These are phyloP conservation scores for Molossus molossus DNA, from an alignment of 2,797 vertebrate species.

Conservation along the genomic window DNA sequence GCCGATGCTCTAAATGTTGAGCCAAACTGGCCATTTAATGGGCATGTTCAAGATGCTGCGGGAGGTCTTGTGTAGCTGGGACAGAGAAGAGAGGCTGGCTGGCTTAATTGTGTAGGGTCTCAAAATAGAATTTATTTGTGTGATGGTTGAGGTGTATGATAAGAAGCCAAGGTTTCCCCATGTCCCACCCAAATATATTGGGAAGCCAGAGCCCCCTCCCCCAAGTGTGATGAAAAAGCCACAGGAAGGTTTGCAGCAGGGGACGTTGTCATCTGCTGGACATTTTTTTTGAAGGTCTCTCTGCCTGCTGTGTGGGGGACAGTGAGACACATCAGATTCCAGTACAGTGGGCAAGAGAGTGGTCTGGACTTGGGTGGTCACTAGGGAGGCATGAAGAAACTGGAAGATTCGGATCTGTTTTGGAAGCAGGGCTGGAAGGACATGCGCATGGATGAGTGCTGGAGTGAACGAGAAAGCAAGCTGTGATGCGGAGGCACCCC, in stretches of 20 bases:
- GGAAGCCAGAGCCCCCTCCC: background rate
- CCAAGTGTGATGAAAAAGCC: background rate
- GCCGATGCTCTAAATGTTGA: too few species aligned
- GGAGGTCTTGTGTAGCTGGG: background rate
- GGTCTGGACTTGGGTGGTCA: background rate
- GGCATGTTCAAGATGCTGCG: background rate
- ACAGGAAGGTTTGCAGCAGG: background rate
- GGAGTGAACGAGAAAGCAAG: background rate
- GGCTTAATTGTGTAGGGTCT: background rate
- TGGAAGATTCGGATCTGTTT: background rate
- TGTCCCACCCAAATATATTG: background rate
- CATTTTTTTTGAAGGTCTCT: background rate
- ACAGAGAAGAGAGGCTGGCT: background rate
- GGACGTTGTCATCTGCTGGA: background rate
- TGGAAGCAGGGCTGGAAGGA: background rate
- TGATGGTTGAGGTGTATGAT: background rate
- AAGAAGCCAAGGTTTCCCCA: background rate
- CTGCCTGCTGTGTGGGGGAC: background rate
- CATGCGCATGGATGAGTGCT: accelerated
- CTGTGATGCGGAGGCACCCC: too few species aligned
- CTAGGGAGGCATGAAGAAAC: background rate
- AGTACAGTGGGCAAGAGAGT: background rate
- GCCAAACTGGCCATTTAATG: too few species aligned
- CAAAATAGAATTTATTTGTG: background rate
- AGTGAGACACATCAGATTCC: background rate